Evolutionary conservation across 64 coral and sea anemone genomes (phyloP).

Genomic region (Montipora sp.): DNA sequence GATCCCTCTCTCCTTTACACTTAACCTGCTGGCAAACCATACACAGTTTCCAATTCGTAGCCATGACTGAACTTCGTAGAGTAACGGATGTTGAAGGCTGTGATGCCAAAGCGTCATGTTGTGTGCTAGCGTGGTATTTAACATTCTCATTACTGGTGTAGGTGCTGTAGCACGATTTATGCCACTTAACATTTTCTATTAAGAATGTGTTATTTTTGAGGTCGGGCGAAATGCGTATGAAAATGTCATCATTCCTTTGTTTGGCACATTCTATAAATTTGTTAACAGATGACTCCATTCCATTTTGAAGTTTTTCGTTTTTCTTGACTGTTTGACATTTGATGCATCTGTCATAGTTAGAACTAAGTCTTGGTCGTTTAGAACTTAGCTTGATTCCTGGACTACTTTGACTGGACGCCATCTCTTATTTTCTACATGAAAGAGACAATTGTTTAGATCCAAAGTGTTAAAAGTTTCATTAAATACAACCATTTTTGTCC

Average conservation of each 20-base stretch:
- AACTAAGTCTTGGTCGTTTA: neutral
- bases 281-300: constrained; percentile 21
- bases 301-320: constrained; percentile 52
- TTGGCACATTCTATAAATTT: constrained; percentile 45
- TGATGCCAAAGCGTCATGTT: constrained; percentile 2
- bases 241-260: constrained; percentile 34
- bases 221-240: constrained; percentile 36
- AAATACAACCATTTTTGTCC: neutral
- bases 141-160: constrained; percentile 45
- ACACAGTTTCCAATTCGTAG: constrained; percentile 30
- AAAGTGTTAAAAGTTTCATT: neutral
- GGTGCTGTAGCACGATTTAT: constrained; percentile 50
- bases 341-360: constrained; percentile 30
- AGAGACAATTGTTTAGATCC: neutral
- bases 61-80: neutral
- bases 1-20: constrained; percentile 19
- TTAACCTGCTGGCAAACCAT: constrained; percentile 28
- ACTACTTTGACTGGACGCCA: neutral
- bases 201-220: constrained; percentile 24
- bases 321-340: constrained; percentile 43
- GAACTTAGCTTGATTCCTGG: constrained; percentile 13
- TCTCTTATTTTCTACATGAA: constrained; percentile 5
- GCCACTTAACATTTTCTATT: constrained; percentile 20
- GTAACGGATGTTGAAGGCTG: neutral
- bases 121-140: constrained; percentile 34